Evolutionary conservation across 2,888 invertebrate species (phyloP).

Genomic region (Tinea pellionella): DNA sequence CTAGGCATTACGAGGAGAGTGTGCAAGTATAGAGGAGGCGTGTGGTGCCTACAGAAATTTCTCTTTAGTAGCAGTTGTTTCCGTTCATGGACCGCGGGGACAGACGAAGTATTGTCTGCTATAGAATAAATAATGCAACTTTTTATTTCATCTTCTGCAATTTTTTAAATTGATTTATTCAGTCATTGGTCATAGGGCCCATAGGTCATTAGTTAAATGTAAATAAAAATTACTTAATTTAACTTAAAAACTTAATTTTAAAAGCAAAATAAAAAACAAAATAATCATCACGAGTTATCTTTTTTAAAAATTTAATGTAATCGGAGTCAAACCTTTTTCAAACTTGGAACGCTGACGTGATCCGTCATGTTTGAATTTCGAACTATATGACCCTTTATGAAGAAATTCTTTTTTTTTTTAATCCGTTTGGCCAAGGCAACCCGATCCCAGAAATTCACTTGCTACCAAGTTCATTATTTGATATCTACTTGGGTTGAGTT

Average conservation of each 20-base stretch:
- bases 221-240: too few species aligned
- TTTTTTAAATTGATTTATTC: too few species aligned
- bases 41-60: too few species aligned
- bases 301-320: conserved; percentile 3
- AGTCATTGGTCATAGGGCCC: too few species aligned
- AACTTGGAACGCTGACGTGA: conserved; percentile 45
- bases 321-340: conserved; percentile 31
- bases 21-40: too few species aligned
- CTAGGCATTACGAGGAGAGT: too few species aligned
- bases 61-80: too few species aligned
- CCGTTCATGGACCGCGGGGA: too few species aligned
- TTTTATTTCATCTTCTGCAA: too few species aligned
- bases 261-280: background rate
- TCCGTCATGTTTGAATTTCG: conserved; percentile 58
- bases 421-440: conserved; percentile 37
- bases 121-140: too few species aligned
- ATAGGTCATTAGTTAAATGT: too few species aligned
- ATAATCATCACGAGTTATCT: background rate
- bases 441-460: conserved; percentile 66
- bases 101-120: too few species aligned
- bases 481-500: conserved; percentile 59
- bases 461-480: conserved; percentile 70
- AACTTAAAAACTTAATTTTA: background rate
- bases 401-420: conserved; percentile 42
- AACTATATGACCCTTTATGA: conserved; percentile 38